phyloP scores from a whole-genome alignment of 2,888 invertebrate genomes.

The Cerastis rubricosa region DNA sequence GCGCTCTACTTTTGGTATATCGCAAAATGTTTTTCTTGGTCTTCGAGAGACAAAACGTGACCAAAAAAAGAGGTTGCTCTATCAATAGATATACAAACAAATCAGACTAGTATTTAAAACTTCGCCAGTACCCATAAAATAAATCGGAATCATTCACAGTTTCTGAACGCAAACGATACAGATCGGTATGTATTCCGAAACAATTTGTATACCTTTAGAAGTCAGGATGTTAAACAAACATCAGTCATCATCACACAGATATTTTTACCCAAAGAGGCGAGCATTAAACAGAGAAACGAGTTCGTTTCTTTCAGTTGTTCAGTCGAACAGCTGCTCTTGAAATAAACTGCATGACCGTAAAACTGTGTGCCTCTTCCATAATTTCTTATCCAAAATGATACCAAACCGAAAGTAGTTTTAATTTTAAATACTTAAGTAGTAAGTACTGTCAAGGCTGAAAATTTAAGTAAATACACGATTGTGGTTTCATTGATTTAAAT shows the following conservation, averaged over 20 bases:
- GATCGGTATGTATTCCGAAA: conserved; percentile 15
- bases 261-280: conserved; percentile 79
- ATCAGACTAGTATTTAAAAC: conserved; percentile 10
- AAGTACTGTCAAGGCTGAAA: conserved; percentile 54
- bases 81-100: neutral
- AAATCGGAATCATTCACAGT: neutral
- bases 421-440: conserved; percentile 27
- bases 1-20: neutral
- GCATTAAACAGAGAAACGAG: conserved; percentile 79
- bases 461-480: conserved; percentile 39
- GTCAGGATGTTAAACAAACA: conserved; percentile 72
- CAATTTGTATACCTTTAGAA: conserved; percentile 28
- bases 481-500: conserved; percentile 35
- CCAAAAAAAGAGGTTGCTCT: neutral
- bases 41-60: neutral
- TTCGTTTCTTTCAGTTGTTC: conserved; percentile 56
- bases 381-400: conserved; percentile 58
- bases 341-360: conserved; percentile 67
- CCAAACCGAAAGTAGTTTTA: conserved; percentile 63
- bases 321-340: conserved; percentile 79
- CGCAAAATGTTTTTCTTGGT: neutral
- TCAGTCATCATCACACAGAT: conserved; percentile 72
- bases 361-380: conserved; percentile 56
- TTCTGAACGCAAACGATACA: conserved; percentile 12
- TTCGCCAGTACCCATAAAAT: neutral